Evolutionary conservation across 2,113 vertebrate genomes (phyloP).

Genomic region (Alces alces): DNA sequence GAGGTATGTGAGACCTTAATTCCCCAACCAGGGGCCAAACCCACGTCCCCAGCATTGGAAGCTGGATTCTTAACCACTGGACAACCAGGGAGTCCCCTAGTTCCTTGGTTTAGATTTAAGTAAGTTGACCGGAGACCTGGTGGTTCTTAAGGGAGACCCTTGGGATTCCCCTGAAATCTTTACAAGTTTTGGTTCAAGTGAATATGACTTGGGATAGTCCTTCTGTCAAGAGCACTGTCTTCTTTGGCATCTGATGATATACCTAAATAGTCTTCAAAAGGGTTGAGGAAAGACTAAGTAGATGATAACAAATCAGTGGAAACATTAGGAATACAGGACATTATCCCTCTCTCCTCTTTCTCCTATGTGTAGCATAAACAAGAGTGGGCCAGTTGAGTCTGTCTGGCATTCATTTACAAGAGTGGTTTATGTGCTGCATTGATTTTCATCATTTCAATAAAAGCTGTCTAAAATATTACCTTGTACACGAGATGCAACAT

Average conservation of each 20-base stretch:
- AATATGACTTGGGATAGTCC: constrained; percentile 48
- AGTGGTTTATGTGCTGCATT: constrained; percentile 29
- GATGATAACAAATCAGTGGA: neutral
- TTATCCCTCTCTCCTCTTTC: neutral
- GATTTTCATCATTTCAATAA: constrained; percentile 32
- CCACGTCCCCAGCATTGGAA: neutral
- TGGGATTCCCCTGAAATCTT: constrained; percentile 65
- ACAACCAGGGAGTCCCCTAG: neutral
- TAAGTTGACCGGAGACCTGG: constrained; percentile 44
- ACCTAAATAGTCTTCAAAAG: constrained; percentile 58
- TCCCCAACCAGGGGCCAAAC: neutral
- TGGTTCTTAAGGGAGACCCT: constrained; percentile 46
- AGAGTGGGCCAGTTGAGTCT: neutral
- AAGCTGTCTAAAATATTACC: constrained; percentile 44
- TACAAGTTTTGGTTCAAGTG: constrained; percentile 57
- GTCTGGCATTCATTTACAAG: constrained; percentile 40
- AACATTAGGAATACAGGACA: neutral
- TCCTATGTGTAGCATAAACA: neutral
- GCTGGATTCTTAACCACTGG: neutral
- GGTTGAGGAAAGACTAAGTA: constrained; percentile 42
- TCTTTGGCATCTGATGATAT: constrained; percentile 50
- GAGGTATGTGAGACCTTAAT: neutral
- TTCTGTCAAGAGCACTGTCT: neutral
- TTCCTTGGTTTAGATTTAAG: constrained; percentile 15
- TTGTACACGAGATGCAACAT: neutral